Conservation (phyloP, 2,888 invertebrate genomes). For the Limnephilus marmoratus region DNA sequence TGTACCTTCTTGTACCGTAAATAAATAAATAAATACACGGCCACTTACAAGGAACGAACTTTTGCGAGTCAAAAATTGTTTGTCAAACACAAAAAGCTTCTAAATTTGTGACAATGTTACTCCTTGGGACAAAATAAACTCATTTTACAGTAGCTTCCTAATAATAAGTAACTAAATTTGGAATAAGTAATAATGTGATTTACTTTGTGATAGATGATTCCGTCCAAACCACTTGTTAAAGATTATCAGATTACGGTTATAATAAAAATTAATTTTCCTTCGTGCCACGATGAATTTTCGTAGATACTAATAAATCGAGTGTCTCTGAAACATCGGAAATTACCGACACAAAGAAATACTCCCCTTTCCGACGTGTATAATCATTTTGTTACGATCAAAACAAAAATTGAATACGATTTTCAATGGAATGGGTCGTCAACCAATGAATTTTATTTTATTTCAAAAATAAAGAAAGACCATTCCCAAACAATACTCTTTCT, state of each 20-base stretch:
- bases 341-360: neutral
- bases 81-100: no score
- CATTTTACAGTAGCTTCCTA: no score
- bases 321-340: neutral
- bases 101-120: no score
- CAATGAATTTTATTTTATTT: neutral
- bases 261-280: neutral
- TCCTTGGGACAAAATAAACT: no score
- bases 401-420: neutral
- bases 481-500: no score
- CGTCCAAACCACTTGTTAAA: neutral
- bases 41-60: no score
- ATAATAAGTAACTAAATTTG: neutral
- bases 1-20: no score
- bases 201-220: neutral
- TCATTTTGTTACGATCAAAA: slow-evolving; percentile 2
- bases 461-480: no score
- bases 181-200: neutral
- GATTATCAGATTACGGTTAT: neutral
- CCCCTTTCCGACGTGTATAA: neutral
- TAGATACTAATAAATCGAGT: neutral
- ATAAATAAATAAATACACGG: no score
- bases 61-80: no score
- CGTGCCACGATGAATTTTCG: neutral
- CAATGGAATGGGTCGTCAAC: neutral